phyloP scores from a whole-genome alignment of 2,113 vertebrate species.

The Catagonus wagneri region DNA sequence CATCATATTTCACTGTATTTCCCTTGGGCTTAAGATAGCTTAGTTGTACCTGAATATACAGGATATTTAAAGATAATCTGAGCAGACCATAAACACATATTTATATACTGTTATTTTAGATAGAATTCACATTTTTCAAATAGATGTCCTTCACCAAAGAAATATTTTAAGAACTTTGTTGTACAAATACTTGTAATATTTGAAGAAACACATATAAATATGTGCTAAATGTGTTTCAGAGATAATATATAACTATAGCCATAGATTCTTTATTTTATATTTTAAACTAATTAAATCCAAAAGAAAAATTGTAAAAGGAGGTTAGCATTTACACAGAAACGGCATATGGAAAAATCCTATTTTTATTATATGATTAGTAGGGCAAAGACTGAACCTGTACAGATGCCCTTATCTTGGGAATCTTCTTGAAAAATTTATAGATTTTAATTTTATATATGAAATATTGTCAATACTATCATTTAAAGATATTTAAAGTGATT shows the following conservation, averaged over 20 bases:
- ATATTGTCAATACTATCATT: not conserved
- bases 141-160: not conserved
- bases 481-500: not conserved
- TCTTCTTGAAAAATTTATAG: not conserved
- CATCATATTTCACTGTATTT: not conserved
- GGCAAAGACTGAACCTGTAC: not conserved
- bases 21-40: not conserved
- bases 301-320: not conserved
- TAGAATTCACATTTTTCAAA: not conserved
- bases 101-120: not conserved
- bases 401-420: not conserved
- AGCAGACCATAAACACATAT: not conserved
- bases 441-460: not conserved
- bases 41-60: not conserved
- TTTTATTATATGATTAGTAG: not conserved
- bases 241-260: not conserved
- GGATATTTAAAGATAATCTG: not conserved
- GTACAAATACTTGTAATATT: not conserved
- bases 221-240: not conserved
- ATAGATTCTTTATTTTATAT: not conserved
- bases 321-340: not conserved
- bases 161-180: not conserved
- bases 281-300: not conserved
- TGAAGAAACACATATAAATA: not conserved
- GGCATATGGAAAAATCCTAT: not conserved